phyloP scores from a whole-genome alignment of 2,888 invertebrate species.

The Nemotelus pantherinus region DNA sequence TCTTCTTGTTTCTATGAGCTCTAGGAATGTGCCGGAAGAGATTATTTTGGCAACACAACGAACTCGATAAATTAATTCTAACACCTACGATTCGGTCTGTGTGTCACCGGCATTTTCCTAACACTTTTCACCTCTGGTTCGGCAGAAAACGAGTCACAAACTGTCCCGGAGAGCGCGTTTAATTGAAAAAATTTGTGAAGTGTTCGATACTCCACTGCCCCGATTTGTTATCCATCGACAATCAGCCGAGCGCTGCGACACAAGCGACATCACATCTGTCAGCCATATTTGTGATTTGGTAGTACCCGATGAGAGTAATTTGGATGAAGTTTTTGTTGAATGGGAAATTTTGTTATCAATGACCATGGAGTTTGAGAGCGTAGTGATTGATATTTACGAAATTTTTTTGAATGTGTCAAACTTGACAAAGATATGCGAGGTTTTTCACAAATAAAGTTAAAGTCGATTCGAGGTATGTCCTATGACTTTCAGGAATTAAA shows the following conservation, averaged over 20 bases:
- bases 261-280: constrained; percentile 30
- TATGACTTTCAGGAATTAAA: neutral
- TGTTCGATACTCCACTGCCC: constrained; percentile 1
- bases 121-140: neutral
- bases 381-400: neutral
- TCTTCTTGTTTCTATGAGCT: neutral
- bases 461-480: neutral
- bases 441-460: no score
- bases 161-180: neutral
- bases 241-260: no score
- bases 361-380: constrained; percentile 23
- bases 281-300: constrained; percentile 39
- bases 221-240: constrained; percentile 36
- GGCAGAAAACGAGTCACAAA: neutral
- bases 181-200: constrained; percentile 18
- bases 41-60: neutral
- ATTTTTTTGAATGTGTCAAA: neutral
- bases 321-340: constrained; percentile 1
- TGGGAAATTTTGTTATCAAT: constrained; percentile 21
- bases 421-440: no score
- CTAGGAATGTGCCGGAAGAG: constrained; percentile 5
- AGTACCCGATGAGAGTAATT: constrained; percentile 1
- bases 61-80: neutral
- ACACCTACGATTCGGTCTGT: constrained; percentile 7
- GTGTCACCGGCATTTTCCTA: constrained; percentile 4